These are phyloP conservation scores for Lamellibrachia satsuma DNA, from an alignment of 2,888 invertebrate genomes.

Conservation along the genomic window DNA sequence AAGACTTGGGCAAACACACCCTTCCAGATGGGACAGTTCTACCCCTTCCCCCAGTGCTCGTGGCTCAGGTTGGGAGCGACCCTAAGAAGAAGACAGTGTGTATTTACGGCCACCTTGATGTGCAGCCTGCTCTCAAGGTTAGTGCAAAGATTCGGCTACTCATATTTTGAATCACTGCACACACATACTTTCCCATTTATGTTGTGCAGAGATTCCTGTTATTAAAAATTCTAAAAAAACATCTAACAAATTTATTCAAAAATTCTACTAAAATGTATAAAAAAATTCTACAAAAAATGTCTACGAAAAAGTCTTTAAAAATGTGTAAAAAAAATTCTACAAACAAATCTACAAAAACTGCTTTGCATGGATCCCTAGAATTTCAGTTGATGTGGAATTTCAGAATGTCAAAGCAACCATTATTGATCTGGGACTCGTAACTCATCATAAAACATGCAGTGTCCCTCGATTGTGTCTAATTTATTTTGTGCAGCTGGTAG, in stretches of 20 bases:
- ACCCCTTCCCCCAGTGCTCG: constrained; percentile 84
- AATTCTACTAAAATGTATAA: neutral
- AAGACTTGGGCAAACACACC: constrained; percentile 76
- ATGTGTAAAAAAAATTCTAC: neutral
- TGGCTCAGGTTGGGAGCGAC: constrained; percentile 83
- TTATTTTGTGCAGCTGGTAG: too few relatives aligned
- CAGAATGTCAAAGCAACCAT: too few relatives aligned
- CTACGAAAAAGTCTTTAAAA: neutral
- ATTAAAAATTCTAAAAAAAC: too few relatives aligned
- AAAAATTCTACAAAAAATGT: neutral
- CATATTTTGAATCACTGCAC: neutral
- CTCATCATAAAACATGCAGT: too few relatives aligned
- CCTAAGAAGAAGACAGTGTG: constrained; percentile 89
- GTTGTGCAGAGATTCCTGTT: too few relatives aligned
- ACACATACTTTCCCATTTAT: too few relatives aligned
- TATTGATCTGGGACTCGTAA: too few relatives aligned
- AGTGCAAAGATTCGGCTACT: constrained; percentile 17
- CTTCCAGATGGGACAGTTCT: constrained; percentile 77
- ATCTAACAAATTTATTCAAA: too few relatives aligned
- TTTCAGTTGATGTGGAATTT: neutral
- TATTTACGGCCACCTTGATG: constrained; percentile 97
- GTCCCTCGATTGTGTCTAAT: too few relatives aligned
- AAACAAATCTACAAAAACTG: neutral
- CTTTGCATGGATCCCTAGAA: neutral
- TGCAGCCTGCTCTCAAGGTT: constrained; percentile 87